Conservation (phyloP, 2,888 invertebrate genomes). For the Trachelus stipa region DNA sequence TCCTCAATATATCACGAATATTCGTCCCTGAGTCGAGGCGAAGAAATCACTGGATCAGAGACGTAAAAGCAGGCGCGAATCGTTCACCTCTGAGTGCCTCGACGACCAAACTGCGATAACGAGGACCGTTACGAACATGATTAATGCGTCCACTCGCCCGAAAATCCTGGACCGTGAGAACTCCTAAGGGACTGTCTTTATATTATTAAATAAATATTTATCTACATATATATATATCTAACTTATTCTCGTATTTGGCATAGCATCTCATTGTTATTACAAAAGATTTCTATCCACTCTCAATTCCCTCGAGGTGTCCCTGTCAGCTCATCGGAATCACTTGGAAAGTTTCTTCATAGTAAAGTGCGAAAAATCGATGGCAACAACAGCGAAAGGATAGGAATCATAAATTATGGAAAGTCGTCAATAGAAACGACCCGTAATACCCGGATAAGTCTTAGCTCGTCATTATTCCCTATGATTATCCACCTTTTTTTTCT, state of each 20-base stretch:
- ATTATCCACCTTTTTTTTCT: not conserved
- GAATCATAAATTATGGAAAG: conserved; percentile 1
- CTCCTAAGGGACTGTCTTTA: not conserved
- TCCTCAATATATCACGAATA: not conserved
- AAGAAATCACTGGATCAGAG: conserved; percentile 20
- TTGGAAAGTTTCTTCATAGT: not conserved
- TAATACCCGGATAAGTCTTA: not conserved
- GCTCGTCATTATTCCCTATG: not conserved
- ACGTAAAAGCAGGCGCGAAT: conserved; percentile 9
- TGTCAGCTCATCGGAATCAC: not conserved
- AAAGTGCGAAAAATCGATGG: not conserved
- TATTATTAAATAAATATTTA: not conserved
- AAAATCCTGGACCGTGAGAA: not conserved
- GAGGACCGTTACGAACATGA: conserved; percentile 56
- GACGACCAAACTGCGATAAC: conserved; percentile 19
- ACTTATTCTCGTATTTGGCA: not conserved
- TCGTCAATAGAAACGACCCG: not conserved
- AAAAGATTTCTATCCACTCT: not conserved
- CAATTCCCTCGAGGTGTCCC: not conserved
- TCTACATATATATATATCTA: not conserved
- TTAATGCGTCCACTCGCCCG: conserved; percentile 41
- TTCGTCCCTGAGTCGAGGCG: not conserved
- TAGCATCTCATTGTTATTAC: not conserved
- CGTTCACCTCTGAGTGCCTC: conserved; percentile 5
- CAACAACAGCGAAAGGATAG: not conserved